Evolutionary conservation across 2,113 vertebrate genomes (phyloP), one percentile per base, ranked within the genome.

Genomic region (Ceyx margarethae): DNA sequence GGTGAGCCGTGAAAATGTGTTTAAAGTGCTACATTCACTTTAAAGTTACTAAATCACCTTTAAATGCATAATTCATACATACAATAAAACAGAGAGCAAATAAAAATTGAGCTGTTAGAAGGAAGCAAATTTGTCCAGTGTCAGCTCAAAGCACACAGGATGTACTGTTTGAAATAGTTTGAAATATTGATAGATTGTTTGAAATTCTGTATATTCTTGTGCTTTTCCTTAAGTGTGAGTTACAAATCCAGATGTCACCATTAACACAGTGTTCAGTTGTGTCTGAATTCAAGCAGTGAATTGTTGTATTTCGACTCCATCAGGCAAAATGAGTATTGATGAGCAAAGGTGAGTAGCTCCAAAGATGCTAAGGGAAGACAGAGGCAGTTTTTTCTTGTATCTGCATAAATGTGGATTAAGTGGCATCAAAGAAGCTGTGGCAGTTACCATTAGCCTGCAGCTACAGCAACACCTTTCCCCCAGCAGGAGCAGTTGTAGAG

Each of bases 401-500:
- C 28, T 90, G 76, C 35, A 45, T 37, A 66, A 71, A 67, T 75
- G 43, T 4, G 82, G 86, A 83, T 56, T 82, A 92, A 95, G 94
- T 67, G 42, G 33, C 65, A 87, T 77, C 67, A 95, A 90, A 95
- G 81, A 75, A 94, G 77, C 56, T 5, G 5, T 90, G 90, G 71
- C 96, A 96, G 85, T 68, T 92, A 81, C 88, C 91, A 57, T 94
- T 96, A 90, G 93, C 95, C 94, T 95, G 90, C 82, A 96, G 95
- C 93, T 92, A 96, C 85, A 96, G 90, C 86, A 95, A 94, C 87
- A 95, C 87, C 71, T 92, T 95, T 90, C 80, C 74, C 73, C 62
- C 89, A 95, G 92, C 85, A 96, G 94, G 85, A 96, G 56, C 74
- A 76, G 78, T 91, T 96, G 90, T 95, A 96, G 57, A 96, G 95